Percentiles rank a stretch among this genome's conserved stretches.
phyloP scores from a whole-genome alignment of 1,140 invertebrate genomes.

The Drosophila tani region DNA sequence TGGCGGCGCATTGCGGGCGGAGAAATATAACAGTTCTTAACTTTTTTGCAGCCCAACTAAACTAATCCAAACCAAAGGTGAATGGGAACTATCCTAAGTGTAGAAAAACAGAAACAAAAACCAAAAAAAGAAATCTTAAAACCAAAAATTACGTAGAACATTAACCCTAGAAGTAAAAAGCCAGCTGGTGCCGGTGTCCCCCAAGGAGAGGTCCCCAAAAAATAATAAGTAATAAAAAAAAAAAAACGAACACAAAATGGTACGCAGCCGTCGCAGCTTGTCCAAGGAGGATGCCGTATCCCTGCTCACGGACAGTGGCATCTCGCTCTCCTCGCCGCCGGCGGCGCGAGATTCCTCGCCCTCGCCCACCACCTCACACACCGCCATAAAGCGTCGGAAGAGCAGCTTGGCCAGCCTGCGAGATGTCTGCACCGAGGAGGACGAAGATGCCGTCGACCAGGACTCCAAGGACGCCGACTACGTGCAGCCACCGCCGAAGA shows the following conservation, averaged over 20 bases:
- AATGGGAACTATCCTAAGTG: constrained; percentile 54
- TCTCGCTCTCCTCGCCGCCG: constrained; percentile 80
- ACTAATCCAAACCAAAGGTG: constrained; percentile 68
- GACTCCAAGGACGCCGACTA: constrained; percentile 56
- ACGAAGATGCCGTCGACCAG: constrained; percentile 46
- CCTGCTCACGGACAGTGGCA: constrained; percentile 73
- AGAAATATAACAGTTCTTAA: constrained; percentile 56
- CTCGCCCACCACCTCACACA: constrained; percentile 2
- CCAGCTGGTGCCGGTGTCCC: constrained; percentile 66
- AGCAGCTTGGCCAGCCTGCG: constrained; percentile 61
- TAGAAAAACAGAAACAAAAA: constrained; percentile 38
- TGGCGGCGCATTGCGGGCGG: constrained; percentile 45
- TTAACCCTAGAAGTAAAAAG: constrained; percentile 55
- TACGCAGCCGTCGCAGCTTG: constrained; percentile 77
- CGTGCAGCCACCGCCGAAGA: constrained; percentile 59
- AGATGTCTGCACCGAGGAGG: constrained; percentile 45
- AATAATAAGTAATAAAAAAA: constrained; percentile 34
- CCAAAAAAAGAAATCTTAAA: constrained; percentile 29
- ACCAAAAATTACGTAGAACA: constrained; percentile 37
- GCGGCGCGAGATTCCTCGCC: constrained; percentile 59
- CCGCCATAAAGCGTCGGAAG: constrained; percentile 55
- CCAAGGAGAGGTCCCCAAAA: constrained; percentile 24
- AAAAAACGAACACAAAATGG: constrained; percentile 56
- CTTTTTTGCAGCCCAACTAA: constrained; percentile 69
- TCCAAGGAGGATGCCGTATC: constrained; percentile 79